Evolutionary conservation across 2,888 invertebrate species (phyloP).

Genomic region (Acanthosepion esculentum): DNA sequence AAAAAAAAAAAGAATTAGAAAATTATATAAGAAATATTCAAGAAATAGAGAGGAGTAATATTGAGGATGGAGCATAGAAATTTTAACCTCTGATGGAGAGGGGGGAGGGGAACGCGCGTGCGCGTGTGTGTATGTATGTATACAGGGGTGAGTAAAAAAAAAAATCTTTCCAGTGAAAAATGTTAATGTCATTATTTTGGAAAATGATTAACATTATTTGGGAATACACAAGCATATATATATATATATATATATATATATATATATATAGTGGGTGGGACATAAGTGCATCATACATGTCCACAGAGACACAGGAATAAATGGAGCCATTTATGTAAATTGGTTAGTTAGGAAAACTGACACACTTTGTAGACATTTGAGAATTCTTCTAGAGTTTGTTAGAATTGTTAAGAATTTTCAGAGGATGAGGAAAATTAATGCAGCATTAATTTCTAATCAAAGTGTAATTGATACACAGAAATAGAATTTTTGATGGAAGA

Average conservation of each 20-base stretch:
- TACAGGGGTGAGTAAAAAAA: background rate
- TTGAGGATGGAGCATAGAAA: background rate
- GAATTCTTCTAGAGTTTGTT: background rate
- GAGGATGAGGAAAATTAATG: background rate
- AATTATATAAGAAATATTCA: no score
- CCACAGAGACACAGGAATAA: background rate
- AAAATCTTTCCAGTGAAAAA: background rate
- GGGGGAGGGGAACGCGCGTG: no score
- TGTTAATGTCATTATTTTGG: background rate
- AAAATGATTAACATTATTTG: background rate
- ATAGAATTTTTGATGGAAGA: background rate
- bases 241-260: no score
- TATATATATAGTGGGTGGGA: background rate
- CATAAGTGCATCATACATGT: background rate
- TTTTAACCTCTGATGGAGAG: background rate
- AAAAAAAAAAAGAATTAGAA: no score
- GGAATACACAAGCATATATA: background rate
- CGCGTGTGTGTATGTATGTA: background rate
- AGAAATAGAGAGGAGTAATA: background rate
- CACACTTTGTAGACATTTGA: background rate
- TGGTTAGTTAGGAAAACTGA: background rate
- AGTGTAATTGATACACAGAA: background rate
- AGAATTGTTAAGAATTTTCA: background rate
- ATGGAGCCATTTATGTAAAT: background rate
- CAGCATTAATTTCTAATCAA: background rate